Base-by-base conservation (phyloP, 2,797 vertebrate species). In the Malacoctenus gilli region DNA sequence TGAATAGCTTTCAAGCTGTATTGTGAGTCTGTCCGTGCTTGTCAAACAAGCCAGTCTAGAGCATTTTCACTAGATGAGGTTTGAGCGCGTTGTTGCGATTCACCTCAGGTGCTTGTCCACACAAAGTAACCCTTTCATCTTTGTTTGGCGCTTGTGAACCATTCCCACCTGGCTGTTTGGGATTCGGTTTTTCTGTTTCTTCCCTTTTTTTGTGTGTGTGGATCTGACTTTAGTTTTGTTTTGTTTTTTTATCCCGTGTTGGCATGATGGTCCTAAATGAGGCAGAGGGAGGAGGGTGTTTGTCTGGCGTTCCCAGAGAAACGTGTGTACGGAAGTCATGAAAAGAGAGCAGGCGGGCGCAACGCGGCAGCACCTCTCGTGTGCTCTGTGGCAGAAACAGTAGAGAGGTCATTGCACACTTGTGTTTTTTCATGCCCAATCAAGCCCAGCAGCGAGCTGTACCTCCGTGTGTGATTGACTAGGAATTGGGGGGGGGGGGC, bases 121-220 rank as follows among this genome's bases (percentile, higher is more conserved):
- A 57, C 67, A 70, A 53, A 72, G 59, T 69, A 76, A 82, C 72
- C 68, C 86, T 90, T 89, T 88, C 83, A 90, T 91, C 84, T 84
- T 18, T 74, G 75, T 77, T 85, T 85, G 77, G 71, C 65, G 77
- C 79, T 84, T 37, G 63, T 89, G 86, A 90, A 82, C 69, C 72
- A 64, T 61, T 84, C 84, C 80, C 71, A 74, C 82, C 76, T 79
- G 79, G 56, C 59, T 84, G 56, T 66, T 76, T 75, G 78, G 61
- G 70, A 53, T 74, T 68, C 52, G 47, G 16, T 54, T 19, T 69
- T 28, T 40, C 58, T 56, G 7, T 2, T 32, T 10, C 68, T 5
- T 23, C 20, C 9, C 21, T 39, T 42, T 53, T 35, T 52, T 44
- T 32, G 10, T 32, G 10, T 32, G 4, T 32, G 8, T 32, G 40